Conservation (phyloP, 2,888 invertebrate genomes). For the Pseudococcus viburni region DNA sequence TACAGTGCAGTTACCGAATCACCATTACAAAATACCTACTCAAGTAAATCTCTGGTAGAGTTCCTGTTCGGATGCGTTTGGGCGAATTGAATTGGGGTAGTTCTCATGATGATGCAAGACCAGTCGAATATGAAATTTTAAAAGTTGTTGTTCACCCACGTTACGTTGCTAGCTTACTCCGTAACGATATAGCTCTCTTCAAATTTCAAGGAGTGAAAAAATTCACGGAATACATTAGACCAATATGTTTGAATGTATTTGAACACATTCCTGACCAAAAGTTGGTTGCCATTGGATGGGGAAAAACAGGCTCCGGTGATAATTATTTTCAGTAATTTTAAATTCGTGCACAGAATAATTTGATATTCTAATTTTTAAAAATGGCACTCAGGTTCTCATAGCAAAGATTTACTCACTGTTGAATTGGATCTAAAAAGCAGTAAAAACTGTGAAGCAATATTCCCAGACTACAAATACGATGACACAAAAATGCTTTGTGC, state of each 20-base stretch:
- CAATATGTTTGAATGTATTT: constrained; percentile 11
- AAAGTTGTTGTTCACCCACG: background rate
- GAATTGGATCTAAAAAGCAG: background rate
- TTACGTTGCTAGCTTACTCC: background rate
- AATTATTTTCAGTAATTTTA: too few relatives aligned
- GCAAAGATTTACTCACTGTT: background rate
- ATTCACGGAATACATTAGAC: constrained; percentile 13
- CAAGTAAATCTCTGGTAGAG: too few relatives aligned
- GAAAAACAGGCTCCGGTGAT: background rate
- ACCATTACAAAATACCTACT: too few relatives aligned
- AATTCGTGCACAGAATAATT: too few relatives aligned
- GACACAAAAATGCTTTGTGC: constrained; percentile 71
- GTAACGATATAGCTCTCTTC: background rate
- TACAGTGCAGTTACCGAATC: too few relatives aligned
- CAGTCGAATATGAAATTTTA: background rate
- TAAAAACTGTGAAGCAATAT: background rate
- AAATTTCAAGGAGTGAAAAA: background rate
- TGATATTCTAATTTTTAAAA: too few relatives aligned
- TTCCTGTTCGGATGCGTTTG: background rate
- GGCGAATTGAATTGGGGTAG: constrained; percentile 1
- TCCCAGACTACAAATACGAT: constrained; percentile 63
- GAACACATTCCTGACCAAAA: background rate
- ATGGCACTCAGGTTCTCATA: background rate
- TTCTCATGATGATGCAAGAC: background rate
- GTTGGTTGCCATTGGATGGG: background rate